Conservation (phyloP, 2,113 vertebrate species). For the Neodontobutis hainanensis region DNA sequence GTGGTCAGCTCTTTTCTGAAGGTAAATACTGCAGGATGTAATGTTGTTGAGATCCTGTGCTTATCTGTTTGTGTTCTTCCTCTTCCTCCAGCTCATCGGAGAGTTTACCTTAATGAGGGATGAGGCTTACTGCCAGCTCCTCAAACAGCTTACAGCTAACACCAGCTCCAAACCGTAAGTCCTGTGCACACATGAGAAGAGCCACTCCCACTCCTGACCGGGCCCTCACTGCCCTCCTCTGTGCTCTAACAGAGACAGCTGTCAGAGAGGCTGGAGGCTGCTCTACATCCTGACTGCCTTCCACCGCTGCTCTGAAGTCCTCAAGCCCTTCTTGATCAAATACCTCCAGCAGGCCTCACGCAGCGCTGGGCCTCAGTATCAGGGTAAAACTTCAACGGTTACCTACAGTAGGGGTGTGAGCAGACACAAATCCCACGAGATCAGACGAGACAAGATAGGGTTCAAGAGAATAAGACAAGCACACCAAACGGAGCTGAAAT, state of each 20-base stretch:
- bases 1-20: slow-evolving; percentile 84
- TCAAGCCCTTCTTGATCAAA: slow-evolving; percentile 84
- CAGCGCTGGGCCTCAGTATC: slow-evolving; percentile 83
- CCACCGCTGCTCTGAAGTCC: slow-evolving; percentile 88
- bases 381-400: slow-evolving; percentile 77
- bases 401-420: background rate
- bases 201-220: background rate
- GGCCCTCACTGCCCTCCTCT: slow-evolving; percentile 13
- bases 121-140: slow-evolving; percentile 92
- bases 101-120: slow-evolving; percentile 90
- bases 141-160: slow-evolving; percentile 94
- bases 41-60: background rate
- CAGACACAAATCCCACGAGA: too few relatives aligned
- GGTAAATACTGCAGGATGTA: slow-evolving; percentile 73
- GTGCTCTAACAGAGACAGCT: slow-evolving; percentile 86
- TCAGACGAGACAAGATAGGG: too few relatives aligned
- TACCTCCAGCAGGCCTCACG: slow-evolving; percentile 83
- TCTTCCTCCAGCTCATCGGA: slow-evolving; percentile 80
- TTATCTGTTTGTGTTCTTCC: slow-evolving; percentile 5
- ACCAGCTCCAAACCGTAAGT: slow-evolving; percentile 92
- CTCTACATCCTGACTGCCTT: slow-evolving; percentile 91
- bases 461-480: too few relatives aligned
- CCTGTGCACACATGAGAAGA: background rate
- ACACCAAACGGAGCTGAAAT: too few relatives aligned
- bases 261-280: slow-evolving; percentile 93